Evolutionary conservation across 2,888 invertebrate genomes (phyloP).

Genomic region (Priocnemis perturbator): DNA sequence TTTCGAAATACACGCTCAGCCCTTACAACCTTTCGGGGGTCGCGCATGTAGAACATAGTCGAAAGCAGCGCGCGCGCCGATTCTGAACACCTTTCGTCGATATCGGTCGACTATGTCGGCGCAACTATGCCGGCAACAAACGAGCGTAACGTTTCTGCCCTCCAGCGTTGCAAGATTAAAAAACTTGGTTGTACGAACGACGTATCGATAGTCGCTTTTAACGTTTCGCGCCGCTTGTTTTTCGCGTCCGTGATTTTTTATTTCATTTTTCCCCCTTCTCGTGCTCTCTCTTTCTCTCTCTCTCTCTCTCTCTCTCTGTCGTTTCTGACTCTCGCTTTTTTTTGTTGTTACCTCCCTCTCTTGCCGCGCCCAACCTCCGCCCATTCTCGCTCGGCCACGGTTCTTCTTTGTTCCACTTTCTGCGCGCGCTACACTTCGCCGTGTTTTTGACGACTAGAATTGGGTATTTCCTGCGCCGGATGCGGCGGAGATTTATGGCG

Average conservation of each 20-base stretch:
- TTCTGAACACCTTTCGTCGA: constrained; percentile 6
- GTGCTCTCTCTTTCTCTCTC: too few relatives aligned
- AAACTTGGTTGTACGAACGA: not conserved
- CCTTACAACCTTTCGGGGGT: not conserved
- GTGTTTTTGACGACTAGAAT: too few relatives aligned
- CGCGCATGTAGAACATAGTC: not conserved
- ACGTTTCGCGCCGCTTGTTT: too few relatives aligned
- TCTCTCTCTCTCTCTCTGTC: not conserved
- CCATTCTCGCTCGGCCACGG: not conserved
- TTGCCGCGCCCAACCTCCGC: not conserved
- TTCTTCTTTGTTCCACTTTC: not conserved
- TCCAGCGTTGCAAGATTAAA: constrained; percentile 2
- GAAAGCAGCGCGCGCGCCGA: not conserved
- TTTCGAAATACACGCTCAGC: not conserved
- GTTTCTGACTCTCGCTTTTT: not conserved
- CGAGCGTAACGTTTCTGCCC: not conserved
- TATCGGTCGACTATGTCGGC: not conserved
- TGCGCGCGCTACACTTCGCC: not conserved
- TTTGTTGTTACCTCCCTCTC: not conserved
- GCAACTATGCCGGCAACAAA: not conserved
- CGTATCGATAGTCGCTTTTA: too few relatives aligned
- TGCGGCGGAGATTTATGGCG: too few relatives aligned
- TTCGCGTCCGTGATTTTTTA: too few relatives aligned
- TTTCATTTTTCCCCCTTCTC: too few relatives aligned
- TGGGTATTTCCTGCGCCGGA: too few relatives aligned